Base-by-base conservation (phyloP, 1,140 invertebrate genomes). In the Drosophila ercepeae region DNA sequence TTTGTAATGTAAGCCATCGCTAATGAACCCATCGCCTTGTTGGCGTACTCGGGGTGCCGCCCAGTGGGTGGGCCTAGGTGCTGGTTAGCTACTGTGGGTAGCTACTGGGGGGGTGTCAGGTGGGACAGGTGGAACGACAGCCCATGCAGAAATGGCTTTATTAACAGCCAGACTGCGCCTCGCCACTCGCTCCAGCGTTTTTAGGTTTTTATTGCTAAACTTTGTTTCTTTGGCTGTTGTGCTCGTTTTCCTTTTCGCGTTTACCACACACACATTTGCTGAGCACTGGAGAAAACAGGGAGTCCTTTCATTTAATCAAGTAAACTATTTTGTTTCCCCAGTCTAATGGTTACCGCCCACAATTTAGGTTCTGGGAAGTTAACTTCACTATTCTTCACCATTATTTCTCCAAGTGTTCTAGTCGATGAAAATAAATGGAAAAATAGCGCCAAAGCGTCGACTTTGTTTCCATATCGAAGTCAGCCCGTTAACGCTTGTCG, bases 141-240 rank as follows among this genome's bases (percentile, higher is more conserved):
- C 63, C 63, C 78, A 70, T 82, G 75, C 78, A 61, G 63, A 76
- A 88, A 86, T 73, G 76, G 75, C 82, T 86, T 88, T 86, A 86
- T 86, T 88, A 86, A 69, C 82, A 64, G 59, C 49, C 67, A 29
- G 29, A 36, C 49, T 41, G 45, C 54, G 27, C 7, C 21, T n/a
- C 48, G 19, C 16, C n/a, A 32, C 55, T 58, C 25, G 8, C 25
- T 19, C 51, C 39, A 29, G 18, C 29, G 64, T 70, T 86, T 86
- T 86, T 86, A 60, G 76, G 88, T 88, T 86, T 84, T 86, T 86
- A 86, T 86, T 86, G 82, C 82, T 74, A 81, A 88, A 86, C 76
- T 86, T 86, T 88, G 82, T 81, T 84, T 72, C 81, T 57, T 48
- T 53, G 49, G 52, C 71, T 72, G 25, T 54, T 74, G 13, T 16